A percentile compares a stretch with the other conserved stretches of the same genome.
These are phyloP conservation scores for Caenorhabditis inopinata DNA, from an alignment of 1,140 invertebrate genomes.

Conservation along the genomic window DNA sequence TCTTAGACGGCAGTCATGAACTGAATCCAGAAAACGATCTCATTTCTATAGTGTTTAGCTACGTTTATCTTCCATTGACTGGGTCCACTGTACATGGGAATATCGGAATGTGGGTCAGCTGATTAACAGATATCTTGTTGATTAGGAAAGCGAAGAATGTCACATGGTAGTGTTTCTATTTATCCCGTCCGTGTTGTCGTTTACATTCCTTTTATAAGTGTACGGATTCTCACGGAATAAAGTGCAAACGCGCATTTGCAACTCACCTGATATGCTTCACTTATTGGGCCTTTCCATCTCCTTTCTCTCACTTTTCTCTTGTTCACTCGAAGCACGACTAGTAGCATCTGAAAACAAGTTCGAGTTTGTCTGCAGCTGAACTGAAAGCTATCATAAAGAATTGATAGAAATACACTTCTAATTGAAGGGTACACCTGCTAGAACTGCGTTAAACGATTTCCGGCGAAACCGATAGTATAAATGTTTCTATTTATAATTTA, in stretches of 20 bases:
- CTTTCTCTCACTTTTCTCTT: slow-evolving; percentile 8
- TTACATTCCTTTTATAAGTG: background rate
- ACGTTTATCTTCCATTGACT: background rate
- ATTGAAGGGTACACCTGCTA: no score
- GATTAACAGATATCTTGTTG: slow-evolving; percentile 19
- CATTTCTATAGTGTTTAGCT: background rate
- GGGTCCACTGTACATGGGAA: background rate
- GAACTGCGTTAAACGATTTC: no score
- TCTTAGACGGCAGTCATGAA: background rate
- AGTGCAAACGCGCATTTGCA: background rate
- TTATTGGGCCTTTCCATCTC: background rate
- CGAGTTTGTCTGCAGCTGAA: background rate
- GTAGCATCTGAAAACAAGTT: background rate
- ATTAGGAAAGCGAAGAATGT: slow-evolving; percentile 22
- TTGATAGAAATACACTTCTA: no score
- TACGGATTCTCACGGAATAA: background rate
- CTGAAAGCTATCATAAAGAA: no score
- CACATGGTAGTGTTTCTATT: slow-evolving; percentile 24
- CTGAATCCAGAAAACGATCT: no score
- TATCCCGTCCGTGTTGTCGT: slow-evolving; percentile 7
- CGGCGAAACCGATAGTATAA: no score
- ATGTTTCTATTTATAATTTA: no score
- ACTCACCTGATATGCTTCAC: slow-evolving; percentile 20
- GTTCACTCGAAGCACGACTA: background rate
- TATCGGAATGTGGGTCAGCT: background rate